Evolutionary conservation across 2,113 vertebrate species (phyloP).

Genomic region (Bufo bufo): DNA sequence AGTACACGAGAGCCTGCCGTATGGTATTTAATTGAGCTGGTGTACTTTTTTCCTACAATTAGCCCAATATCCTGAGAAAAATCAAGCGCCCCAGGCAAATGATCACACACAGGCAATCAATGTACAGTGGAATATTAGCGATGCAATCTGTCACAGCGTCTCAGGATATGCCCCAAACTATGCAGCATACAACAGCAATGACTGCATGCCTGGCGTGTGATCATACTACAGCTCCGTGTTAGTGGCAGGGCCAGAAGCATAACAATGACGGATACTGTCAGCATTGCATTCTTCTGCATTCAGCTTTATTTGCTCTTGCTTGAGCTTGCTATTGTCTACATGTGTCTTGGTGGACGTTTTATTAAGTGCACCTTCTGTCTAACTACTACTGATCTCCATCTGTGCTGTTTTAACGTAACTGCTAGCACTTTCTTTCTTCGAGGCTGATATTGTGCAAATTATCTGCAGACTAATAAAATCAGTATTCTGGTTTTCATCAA

Average conservation of each 20-base stretch:
- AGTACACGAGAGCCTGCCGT: neutral
- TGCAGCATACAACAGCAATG: neutral
- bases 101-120: constrained; percentile 36
- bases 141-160: constrained; percentile 21
- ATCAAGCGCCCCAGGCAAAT: constrained; percentile 4
- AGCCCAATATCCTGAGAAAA: constrained; percentile 25
- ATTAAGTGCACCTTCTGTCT: neutral
- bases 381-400: constrained; percentile 7
- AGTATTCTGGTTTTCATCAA: neutral
- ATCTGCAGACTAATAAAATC: neutral
- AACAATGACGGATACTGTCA: constrained; percentile 6
- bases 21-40: constrained; percentile 30
- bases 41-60: constrained; percentile 24
- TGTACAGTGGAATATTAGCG: constrained; percentile 7
- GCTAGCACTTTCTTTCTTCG: neutral
- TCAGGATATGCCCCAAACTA: constrained; percentile 18
- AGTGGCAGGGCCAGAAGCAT: constrained; percentile 16
- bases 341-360: neutral
- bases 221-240: neutral
- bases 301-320: neutral
- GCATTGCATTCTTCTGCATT: neutral
- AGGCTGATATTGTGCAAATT: neutral
- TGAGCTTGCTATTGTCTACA: neutral
- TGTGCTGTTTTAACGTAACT: neutral
- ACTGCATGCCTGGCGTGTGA: neutral